phyloP scores from a whole-genome alignment of 2,888 invertebrate species.

The Endotricha flammealis region DNA sequence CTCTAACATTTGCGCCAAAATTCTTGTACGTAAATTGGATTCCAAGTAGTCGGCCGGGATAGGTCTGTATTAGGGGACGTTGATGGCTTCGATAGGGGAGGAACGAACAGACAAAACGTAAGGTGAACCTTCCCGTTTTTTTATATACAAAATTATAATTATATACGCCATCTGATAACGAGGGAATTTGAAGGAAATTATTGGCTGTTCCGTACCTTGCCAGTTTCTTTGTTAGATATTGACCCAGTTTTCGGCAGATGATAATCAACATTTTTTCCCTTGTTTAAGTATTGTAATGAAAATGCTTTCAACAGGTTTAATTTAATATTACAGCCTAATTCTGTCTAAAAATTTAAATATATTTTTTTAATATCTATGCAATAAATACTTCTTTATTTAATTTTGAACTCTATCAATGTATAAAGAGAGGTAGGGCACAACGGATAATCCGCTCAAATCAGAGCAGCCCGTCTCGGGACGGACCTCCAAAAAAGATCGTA shows the following conservation, averaged over 20 bases:
- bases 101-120: constrained; percentile 31
- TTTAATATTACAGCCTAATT: too few relatives aligned
- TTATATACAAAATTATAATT: background rate
- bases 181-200: background rate
- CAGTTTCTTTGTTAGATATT: background rate
- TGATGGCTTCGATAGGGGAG: constrained; percentile 40
- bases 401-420: too few relatives aligned
- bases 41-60: constrained; percentile 63
- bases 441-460: too few relatives aligned
- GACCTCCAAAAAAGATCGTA: too few relatives aligned
- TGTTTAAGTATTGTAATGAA: too few relatives aligned
- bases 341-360: too few relatives aligned
- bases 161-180: background rate
- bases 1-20: constrained; percentile 24
- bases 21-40: constrained; percentile 68
- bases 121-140: constrained; percentile 14
- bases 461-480: too few relatives aligned
- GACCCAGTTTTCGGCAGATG: background rate
- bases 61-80: constrained; percentile 58
- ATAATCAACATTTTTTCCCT: background rate
- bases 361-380: too few relatives aligned
- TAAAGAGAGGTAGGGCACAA: too few relatives aligned
- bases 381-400: too few relatives aligned
- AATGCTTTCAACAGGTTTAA: too few relatives aligned
- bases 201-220: background rate